Conservation (phyloP, 2,888 invertebrate genomes). For the Shargacucullia verbasci region DNA sequence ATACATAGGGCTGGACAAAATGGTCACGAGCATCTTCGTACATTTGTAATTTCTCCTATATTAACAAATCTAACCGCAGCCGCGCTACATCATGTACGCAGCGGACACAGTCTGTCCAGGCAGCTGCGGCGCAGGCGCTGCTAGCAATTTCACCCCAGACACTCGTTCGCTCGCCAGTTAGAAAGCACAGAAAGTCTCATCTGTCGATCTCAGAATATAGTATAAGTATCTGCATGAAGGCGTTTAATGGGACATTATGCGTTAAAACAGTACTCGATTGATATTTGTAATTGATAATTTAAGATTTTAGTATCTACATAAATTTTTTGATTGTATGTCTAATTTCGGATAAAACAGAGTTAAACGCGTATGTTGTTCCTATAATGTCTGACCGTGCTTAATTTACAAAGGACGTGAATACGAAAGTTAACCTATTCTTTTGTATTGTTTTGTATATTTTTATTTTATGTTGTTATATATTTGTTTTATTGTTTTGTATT, state of each 20-base stretch:
- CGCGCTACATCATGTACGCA: conserved; percentile 4
- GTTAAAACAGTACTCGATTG: conserved; percentile 47
- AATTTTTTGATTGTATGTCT: no score
- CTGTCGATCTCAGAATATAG: conserved; percentile 76
- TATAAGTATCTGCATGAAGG: conserved; percentile 55
- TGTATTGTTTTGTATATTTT: no score
- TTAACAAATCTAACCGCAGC: not conserved
- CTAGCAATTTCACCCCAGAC: conserved; percentile 81
- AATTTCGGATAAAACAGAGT: no score
- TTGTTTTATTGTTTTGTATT: no score
- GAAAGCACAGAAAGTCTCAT: conserved; percentile 81
- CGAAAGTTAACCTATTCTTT: no score
- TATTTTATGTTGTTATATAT: no score
- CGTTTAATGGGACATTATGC: conserved; percentile 60
- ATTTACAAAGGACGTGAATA: no score
- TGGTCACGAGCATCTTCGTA: not conserved
- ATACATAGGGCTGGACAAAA: not conserved
- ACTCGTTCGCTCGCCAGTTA: conserved; percentile 77
- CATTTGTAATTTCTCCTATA: not conserved
- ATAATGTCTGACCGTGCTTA: no score
- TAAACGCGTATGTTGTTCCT: no score
- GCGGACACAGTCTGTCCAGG: conserved; percentile 28
- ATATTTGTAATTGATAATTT: no score
- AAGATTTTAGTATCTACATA: no score
- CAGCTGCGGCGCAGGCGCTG: conserved; percentile 39